Evolutionary conservation across 1,140 invertebrate species (phyloP).

Genomic region (Pentalonia nigronervosa): DNA sequence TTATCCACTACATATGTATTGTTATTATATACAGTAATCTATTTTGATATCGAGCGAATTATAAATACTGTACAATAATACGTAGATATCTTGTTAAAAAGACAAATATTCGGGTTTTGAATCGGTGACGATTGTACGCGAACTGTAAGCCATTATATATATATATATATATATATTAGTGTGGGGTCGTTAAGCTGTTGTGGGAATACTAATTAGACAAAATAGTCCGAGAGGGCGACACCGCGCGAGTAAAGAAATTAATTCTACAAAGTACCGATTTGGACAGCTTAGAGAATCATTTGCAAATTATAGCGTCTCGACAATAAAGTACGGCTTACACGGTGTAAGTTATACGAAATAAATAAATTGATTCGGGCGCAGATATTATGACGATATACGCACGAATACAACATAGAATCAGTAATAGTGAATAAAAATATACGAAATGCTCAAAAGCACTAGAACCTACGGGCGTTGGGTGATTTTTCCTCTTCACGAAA

Average conservation of each 20-base stretch:
- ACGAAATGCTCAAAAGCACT: background rate
- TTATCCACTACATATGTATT: background rate
- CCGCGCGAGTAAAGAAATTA: conserved; percentile 15
- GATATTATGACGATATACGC: background rate
- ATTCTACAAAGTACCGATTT: conserved; percentile 26
- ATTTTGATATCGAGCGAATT: background rate
- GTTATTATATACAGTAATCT: background rate
- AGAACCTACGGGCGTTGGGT: background rate
- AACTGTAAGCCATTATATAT: background rate
- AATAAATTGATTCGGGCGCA: background rate
- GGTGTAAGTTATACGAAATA: background rate
- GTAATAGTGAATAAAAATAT: background rate
- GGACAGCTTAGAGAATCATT: background rate
- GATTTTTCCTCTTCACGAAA: conserved; percentile 15
- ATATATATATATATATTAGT: no score
- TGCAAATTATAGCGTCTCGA: background rate
- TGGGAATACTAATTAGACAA: conserved; percentile 35
- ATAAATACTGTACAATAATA: background rate
- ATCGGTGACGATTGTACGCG: background rate
- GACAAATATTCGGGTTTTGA: background rate
- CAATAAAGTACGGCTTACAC: background rate
- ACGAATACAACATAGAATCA: background rate
- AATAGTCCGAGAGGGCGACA: background rate
- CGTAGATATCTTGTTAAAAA: conserved; percentile 5
- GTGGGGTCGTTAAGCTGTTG: conserved; percentile 17